phyloP scores from a whole-genome alignment of 2,113 vertebrate species.

The Miniopterus natalensis region DNA sequence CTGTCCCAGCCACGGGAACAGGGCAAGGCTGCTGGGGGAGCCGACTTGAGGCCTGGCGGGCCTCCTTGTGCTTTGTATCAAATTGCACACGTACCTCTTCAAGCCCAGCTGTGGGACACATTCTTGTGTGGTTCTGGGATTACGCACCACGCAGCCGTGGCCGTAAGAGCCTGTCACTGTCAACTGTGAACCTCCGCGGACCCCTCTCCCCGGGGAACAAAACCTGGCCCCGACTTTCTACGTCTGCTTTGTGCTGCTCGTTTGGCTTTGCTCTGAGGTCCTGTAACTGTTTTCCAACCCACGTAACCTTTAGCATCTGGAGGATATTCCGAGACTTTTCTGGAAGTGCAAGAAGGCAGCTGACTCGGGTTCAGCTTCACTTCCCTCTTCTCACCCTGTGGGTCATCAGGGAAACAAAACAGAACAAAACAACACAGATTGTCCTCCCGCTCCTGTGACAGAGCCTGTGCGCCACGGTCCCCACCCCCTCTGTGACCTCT shows the following conservation, averaged over 20 bases:
- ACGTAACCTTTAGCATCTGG: not conserved
- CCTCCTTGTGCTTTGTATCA: not conserved
- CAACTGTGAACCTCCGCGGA: rapidly evolving
- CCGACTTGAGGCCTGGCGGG: not conserved
- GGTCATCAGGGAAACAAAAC: not conserved
- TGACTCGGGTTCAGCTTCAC: not conserved
- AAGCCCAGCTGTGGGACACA: not conserved
- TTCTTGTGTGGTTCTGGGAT: not conserved
- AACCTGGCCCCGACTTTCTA: not conserved
- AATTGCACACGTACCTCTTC: too few relatives aligned
- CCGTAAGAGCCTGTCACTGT: rapidly evolving
- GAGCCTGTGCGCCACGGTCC: rapidly evolving
- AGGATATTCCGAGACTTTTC: not conserved
- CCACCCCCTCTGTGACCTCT: not conserved
- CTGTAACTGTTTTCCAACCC: not conserved
- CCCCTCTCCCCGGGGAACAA: not conserved
- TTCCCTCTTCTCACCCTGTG: not conserved
- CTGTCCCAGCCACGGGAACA: not conserved
- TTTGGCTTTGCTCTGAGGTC: not conserved
- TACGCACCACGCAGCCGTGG: rapidly evolving
- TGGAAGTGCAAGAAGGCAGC: not conserved
- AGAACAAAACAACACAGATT: not conserved
- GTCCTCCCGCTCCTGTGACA: rapidly evolving
- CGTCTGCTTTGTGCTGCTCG: too few relatives aligned
- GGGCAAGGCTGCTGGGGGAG: not conserved